A percentile compares a stretch with the other conserved stretches of the same genome.
Evolutionary conservation across 2,113 vertebrate genomes (phyloP).

Genomic region (Forbesichthys papilliferus): DNA sequence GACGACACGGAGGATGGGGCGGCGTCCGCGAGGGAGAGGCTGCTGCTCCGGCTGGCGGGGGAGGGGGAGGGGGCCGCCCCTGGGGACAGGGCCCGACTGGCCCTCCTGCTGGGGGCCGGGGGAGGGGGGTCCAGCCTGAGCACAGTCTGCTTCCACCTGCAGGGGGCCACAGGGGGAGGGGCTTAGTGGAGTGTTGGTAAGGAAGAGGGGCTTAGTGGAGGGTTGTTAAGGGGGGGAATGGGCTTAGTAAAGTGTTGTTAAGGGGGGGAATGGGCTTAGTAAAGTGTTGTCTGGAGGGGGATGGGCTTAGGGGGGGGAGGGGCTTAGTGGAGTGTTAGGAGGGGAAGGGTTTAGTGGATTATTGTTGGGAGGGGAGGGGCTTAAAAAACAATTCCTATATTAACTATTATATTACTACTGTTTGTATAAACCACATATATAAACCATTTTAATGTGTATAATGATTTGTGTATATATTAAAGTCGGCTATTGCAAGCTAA

Average conservation of each 20-base stretch:
- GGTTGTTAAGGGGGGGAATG: too few relatives aligned
- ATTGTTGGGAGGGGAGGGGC: too few relatives aligned
- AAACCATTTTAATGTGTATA: too few relatives aligned
- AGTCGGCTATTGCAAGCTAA: too few relatives aligned
- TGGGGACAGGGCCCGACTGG: slow-evolving; percentile 77
- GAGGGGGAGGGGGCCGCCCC: slow-evolving; percentile 50
- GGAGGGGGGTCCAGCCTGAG: slow-evolving; percentile 83
- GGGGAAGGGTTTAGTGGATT: too few relatives aligned
- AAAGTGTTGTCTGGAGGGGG: neutral
- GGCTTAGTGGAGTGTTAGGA: neutral
- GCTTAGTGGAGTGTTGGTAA: neutral
- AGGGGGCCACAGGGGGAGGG: neutral
- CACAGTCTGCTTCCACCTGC: slow-evolving; percentile 77
- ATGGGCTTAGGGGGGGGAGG: neutral
- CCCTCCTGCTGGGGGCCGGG: slow-evolving; percentile 74
- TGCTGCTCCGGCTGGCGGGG: slow-evolving; percentile 53
- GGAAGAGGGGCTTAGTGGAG: too few relatives aligned
- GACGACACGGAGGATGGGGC: slow-evolving; percentile 74
- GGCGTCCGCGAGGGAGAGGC: slow-evolving; percentile 74
- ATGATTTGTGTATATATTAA: too few relatives aligned
- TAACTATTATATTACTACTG: too few relatives aligned
- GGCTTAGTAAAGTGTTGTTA: too few relatives aligned
- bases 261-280: neutral
- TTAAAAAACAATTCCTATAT: too few relatives aligned
- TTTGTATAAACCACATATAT: too few relatives aligned